Base-by-base conservation (phyloP, 2,888 invertebrate species). In the Taphrorychus bicolor region DNA sequence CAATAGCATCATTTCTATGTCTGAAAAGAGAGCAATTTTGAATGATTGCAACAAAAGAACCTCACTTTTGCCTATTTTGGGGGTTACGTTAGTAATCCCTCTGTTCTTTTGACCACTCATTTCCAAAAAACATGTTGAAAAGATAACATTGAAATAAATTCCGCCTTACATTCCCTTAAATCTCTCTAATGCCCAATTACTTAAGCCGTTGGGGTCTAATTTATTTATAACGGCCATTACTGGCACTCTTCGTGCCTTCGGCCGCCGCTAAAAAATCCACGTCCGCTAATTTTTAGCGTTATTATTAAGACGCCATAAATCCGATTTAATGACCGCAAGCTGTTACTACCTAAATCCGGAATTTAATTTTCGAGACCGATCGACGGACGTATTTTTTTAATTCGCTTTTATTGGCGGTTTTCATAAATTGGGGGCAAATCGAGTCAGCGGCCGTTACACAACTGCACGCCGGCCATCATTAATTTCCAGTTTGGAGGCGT, bases 231-330 rank as follows among this genome's bases (percentile, higher is more conserved):
- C 49, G 40, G 14, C 56, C 66, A 56, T 66, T 60, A 56, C 9
- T 18, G 24, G 9, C 49, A 56, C 21, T 40, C 56, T 60, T 66
- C 19, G 17, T 22, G 41, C 45, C 32, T 16, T 59, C 32, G 9
- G 21, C 41, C 21, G 16, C 45, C n/a, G n/a, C n/a, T n/a, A n/a
- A 65, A 60, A 66, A 61, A 57, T 61, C 16, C 45, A 57, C 60
- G 52, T 57, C 19, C 32, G 60, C 67, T 62, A 67, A 61, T 67
- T 67, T 66, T 59, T 52, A 24, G 42, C 53, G 52, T 4, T 23
- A 41, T 41, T 51, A 67, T 67, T 67, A 62, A 62, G 67, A 59
- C 45, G 59, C 53, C 22, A 67, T 67, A 67, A 67, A 42, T 67
- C 42, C 16, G 18, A 22, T 67, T 67, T 67, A 67, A 67, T 62